These are phyloP conservation scores for Pelosia muscerda DNA, from an alignment of 2,888 invertebrate species.

Conservation along the genomic window DNA sequence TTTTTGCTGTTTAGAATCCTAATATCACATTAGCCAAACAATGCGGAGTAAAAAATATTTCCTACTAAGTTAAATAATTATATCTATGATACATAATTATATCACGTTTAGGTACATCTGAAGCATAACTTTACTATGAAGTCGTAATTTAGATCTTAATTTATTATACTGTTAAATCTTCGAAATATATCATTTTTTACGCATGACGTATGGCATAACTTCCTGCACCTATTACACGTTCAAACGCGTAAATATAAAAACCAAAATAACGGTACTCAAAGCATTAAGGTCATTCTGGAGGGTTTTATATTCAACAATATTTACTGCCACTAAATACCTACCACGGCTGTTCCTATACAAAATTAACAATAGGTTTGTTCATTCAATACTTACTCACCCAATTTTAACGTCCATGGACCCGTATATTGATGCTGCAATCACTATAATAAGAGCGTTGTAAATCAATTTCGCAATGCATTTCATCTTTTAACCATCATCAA, in stretches of 20 bases:
- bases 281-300: slow-evolving; percentile 68
- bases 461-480: slow-evolving; percentile 82
- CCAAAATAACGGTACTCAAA: slow-evolving; percentile 60
- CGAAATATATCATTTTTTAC: slow-evolving; percentile 31
- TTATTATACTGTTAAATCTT: slow-evolving; percentile 13
- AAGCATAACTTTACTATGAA: slow-evolving; percentile 13
- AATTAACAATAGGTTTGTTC: slow-evolving; percentile 80
- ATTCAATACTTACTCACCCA: slow-evolving; percentile 70
- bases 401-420: slow-evolving; percentile 66
- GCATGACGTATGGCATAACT: slow-evolving; percentile 44
- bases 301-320: slow-evolving; percentile 73
- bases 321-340: slow-evolving; percentile 78
- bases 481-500: too few species aligned
- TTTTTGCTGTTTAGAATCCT: too few species aligned
- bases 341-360: slow-evolving; percentile 65
- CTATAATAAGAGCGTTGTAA: slow-evolving; percentile 69
- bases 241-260: slow-evolving; percentile 39
- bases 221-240: slow-evolving; percentile 37
- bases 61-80: neutral
- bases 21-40: too few species aligned
- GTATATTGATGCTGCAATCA: slow-evolving; percentile 72
- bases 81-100: neutral
- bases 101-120: neutral
- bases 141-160: slow-evolving; percentile 22
- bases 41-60: too few species aligned